Evolutionary conservation across 2,797 vertebrate species (phyloP).

Genomic region (Avahi laniger): DNA sequence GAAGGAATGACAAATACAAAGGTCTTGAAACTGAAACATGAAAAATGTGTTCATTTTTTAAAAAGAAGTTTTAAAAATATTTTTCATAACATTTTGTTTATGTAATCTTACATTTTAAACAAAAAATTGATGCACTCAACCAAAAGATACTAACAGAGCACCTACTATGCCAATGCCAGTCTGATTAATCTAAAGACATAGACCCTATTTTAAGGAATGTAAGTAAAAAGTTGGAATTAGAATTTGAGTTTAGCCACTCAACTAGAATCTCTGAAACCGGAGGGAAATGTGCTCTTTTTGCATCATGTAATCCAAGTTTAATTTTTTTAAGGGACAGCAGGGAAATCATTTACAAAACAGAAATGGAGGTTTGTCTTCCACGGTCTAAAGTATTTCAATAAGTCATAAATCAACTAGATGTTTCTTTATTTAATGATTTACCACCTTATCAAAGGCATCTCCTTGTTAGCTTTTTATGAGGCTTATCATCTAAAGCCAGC

Average conservation of each 20-base stretch:
- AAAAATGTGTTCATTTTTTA: neutral
- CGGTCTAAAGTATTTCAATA: slow-evolving; percentile 53
- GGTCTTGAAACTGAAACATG: neutral
- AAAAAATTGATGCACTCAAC: neutral
- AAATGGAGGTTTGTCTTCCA: slow-evolving; percentile 52
- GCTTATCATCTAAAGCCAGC: slow-evolving; percentile 63
- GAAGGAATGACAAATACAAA: neutral
- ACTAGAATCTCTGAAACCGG: neutral
- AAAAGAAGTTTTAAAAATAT: neutral
- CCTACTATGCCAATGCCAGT: neutral
- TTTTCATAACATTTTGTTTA: neutral
- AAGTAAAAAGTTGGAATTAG: neutral
- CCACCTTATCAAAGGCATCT: slow-evolving; percentile 40
- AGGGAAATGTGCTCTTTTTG: neutral
- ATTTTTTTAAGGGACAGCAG: neutral
- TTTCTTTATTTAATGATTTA: slow-evolving; percentile 70
- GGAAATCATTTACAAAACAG: slow-evolving; percentile 34
- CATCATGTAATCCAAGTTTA: neutral
- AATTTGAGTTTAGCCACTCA: neutral
- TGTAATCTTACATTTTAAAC: neutral
- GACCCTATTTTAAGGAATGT: neutral
- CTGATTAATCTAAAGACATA: neutral
- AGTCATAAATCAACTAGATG: slow-evolving; percentile 45
- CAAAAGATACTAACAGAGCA: neutral
- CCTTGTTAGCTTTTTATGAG: slow-evolving; percentile 60